A percentile compares a stretch with the other conserved stretches of the same genome.
phyloP scores from a whole-genome alignment of 2,113 vertebrate species.

The Corythoichthys haematopterus region DNA sequence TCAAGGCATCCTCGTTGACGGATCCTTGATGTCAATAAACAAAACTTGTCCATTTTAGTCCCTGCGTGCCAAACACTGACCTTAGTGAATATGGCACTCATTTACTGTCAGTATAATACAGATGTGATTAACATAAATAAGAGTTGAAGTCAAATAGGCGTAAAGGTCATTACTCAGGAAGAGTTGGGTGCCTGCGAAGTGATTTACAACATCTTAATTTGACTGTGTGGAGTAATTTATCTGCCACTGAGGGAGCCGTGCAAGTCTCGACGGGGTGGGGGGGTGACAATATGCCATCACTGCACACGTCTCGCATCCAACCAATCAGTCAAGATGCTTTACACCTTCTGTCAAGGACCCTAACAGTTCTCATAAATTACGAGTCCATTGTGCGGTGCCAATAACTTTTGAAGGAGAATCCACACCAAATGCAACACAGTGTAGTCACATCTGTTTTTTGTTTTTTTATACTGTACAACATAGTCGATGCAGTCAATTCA shows the following conservation, averaged over 20 bases:
- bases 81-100: conserved; percentile 50
- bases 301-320: conserved; percentile 62
- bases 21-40: conserved; percentile 12
- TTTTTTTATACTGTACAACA: conserved; percentile 3
- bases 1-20: not conserved
- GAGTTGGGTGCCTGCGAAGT: conserved; percentile 46
- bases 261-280: conserved; percentile 40
- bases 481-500: not conserved
- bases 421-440: conserved; percentile 30
- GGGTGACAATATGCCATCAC: conserved; percentile 62
- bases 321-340: conserved; percentile 73
- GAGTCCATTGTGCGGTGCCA: conserved; percentile 63
- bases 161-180: conserved; percentile 73
- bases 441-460: conserved; percentile 30
- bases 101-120: conserved; percentile 62
- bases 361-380: conserved; percentile 69
- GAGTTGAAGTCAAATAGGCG: conserved; percentile 69
- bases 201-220: conserved; percentile 73
- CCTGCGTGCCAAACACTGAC: conserved; percentile 45
- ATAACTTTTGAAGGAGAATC: conserved; percentile 74
- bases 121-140: conserved; percentile 71
- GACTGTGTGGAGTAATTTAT: conserved; percentile 66
- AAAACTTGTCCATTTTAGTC: conserved; percentile 19
- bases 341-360: conserved; percentile 64
- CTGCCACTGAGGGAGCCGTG: conserved; percentile 51